Evolutionary conservation across 23 tunicate genomes (phyloP), one percentile per base, ranked within the genome.

Genomic region (Diplosoma virens): DNA sequence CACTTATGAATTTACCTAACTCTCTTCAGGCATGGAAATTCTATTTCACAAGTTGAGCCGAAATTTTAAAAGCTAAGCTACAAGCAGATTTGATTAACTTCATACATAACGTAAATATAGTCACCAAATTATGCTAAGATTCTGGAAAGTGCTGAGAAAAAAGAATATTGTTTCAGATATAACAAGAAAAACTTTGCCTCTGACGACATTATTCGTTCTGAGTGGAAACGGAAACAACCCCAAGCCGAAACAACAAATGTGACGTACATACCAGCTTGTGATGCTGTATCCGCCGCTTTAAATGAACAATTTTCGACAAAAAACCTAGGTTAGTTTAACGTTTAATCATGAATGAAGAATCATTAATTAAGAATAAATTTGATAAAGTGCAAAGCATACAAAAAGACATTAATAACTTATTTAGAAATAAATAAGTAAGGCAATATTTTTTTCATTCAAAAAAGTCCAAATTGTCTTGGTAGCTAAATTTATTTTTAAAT

Each of bases 221-320:
- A 5, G n/a, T 29, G 69, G 35, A 27, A 61, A 61, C 35, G 30
- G 35, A 61, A 29, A 5, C 6, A 6, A 11, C 6, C 21, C 21
- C 6, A 56, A 16, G 24, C 63, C 20, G 63, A 56, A 56, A 11
- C 9, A 6, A 29, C 69, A 29, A n/a, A n/a, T n/a, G n/a, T n/a
- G n/a, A 3, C 69, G 2, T 61, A 26, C 35, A 35, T 61, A 27
- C 69, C 69, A 6, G 69, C 35, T 5, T 27, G 9, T 28, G 35
- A 61, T 61, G 69, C 69, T 5, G 7, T 61, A 4, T 28, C 35
- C 3, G 69, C 9, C 9, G 69, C 69, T 61, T 61, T 61, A 29
- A 61, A 61, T 29, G 69, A 35, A 29, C 35, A 29, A 27, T 5
- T 61, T 6, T 6, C 34, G 7, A 61, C 69, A 61, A 7, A 7